Evolutionary conservation across 2,888 invertebrate species (phyloP).

Genomic region (Thera britannica): DNA sequence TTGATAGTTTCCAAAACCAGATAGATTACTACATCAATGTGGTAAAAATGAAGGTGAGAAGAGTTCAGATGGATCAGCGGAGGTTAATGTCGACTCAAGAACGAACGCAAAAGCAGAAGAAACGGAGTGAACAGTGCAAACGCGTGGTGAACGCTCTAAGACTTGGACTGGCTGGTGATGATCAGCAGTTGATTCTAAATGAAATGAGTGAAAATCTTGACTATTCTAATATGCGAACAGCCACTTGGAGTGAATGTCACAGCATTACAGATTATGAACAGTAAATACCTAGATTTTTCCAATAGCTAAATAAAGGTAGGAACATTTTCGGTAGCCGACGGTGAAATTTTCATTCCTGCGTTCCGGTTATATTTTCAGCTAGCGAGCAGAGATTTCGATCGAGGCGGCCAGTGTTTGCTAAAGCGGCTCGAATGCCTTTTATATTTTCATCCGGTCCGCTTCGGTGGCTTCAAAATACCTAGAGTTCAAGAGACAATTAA

Average conservation of each 20-base stretch:
- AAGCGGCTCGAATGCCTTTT: constrained; percentile 53
- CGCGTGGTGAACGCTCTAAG: constrained; percentile 58
- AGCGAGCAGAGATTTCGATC: constrained; percentile 50
- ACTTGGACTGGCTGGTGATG: constrained; percentile 43
- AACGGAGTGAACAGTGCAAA: constrained; percentile 56
- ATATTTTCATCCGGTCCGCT: constrained; percentile 56
- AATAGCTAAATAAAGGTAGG: constrained; percentile 26
- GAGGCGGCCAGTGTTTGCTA: constrained; percentile 50
- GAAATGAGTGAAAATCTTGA: constrained; percentile 32
- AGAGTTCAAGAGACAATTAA: constrained; percentile 51
- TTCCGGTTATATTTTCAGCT: constrained; percentile 46
- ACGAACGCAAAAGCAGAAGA: constrained; percentile 62
- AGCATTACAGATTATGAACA: constrained; percentile 39
- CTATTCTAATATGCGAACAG: constrained; percentile 21
- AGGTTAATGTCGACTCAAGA: constrained; percentile 62
- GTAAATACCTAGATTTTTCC: constrained; percentile 19
- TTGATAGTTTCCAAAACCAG: constrained; percentile 61
- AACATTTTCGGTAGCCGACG: constrained; percentile 41
- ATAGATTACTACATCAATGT: constrained; percentile 62
- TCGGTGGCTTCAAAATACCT: constrained; percentile 48
- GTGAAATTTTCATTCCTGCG: constrained; percentile 42
- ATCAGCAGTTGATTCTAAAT: constrained; percentile 43
- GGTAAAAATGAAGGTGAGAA: constrained; percentile 61
- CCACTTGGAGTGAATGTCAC: constrained; percentile 48
- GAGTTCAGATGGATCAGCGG: constrained; percentile 61